Percentiles rank a stretch among this genome's conserved stretches.
phyloP scores from a whole-genome alignment of 2,888 invertebrate species.

The Machimus rusticus region DNA sequence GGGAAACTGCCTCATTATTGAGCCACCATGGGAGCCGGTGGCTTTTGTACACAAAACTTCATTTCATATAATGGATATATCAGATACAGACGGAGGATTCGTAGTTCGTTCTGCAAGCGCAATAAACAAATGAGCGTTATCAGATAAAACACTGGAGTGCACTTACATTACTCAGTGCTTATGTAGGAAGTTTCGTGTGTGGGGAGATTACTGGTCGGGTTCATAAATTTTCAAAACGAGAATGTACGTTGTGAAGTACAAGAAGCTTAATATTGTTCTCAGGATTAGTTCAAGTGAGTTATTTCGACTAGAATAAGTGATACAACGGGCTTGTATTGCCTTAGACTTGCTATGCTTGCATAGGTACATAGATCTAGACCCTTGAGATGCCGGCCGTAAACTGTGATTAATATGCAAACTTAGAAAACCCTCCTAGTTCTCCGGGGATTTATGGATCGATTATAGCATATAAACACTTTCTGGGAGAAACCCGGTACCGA shows the following conservation, averaged over 20 bases:
- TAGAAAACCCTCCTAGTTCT: neutral
- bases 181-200: conserved; percentile 41
- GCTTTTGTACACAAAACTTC: neutral
- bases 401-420: conserved; percentile 30
- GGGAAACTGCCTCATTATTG: neutral
- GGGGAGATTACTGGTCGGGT: conserved; percentile 16
- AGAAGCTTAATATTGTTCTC: conserved; percentile 48
- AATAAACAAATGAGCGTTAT: conserved; percentile 46
- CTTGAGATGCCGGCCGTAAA: neutral
- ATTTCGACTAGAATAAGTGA: conserved; percentile 45
- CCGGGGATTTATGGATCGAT: conserved; percentile 5
- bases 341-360: neutral
- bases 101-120: conserved; percentile 41
- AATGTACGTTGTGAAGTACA: conserved; percentile 44
- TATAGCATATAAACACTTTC: neutral
- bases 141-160: conserved; percentile 45
- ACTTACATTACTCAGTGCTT: conserved; percentile 44
- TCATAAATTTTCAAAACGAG: conserved; percentile 45
- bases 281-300: conserved; percentile 46
- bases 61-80: conserved; percentile 27
- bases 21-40: neutral
- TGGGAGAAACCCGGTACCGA: neutral
- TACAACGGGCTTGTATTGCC: conserved; percentile 17
- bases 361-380: neutral
- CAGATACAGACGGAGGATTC: conserved; percentile 11